Conservation (phyloP, 2,797 vertebrate species). For the Valencia hispanica region DNA sequence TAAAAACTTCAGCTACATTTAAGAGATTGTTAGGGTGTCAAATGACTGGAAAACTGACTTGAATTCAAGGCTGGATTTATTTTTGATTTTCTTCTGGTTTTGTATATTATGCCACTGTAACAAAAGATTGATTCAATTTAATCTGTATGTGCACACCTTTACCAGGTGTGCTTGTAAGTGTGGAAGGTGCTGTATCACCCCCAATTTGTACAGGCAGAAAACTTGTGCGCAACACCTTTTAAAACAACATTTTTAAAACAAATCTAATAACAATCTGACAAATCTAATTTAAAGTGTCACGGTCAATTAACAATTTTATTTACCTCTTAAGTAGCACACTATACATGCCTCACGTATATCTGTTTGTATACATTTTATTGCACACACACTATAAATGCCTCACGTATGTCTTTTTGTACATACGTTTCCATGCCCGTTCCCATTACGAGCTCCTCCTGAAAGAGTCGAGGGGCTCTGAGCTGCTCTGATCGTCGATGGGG, state of each 20-base stretch:
- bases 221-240: too few relatives aligned
- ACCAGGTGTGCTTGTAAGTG: not conserved
- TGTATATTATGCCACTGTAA: not conserved
- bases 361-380: too few relatives aligned
- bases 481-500: slow-evolving; percentile 52
- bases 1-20: not conserved
- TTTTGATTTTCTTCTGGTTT: not conserved
- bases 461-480: slow-evolving; percentile 66
- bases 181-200: not conserved
- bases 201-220: not conserved
- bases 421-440: slow-evolving; percentile 61
- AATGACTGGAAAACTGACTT: not conserved
- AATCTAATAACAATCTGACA: too few relatives aligned
- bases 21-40: not conserved
- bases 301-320: not conserved
- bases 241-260: too few relatives aligned
- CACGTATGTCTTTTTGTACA: slow-evolving; percentile 25
- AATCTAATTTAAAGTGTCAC: not conserved
- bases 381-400: not conserved
- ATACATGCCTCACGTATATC: not conserved
- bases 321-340: too few relatives aligned
- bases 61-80: not conserved
- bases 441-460: slow-evolving; percentile 50
- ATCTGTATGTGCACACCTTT: not conserved
- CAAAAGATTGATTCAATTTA: not conserved